Base-by-base conservation (phyloP, 2,888 invertebrate species). In the Phalera bucephala region DNA sequence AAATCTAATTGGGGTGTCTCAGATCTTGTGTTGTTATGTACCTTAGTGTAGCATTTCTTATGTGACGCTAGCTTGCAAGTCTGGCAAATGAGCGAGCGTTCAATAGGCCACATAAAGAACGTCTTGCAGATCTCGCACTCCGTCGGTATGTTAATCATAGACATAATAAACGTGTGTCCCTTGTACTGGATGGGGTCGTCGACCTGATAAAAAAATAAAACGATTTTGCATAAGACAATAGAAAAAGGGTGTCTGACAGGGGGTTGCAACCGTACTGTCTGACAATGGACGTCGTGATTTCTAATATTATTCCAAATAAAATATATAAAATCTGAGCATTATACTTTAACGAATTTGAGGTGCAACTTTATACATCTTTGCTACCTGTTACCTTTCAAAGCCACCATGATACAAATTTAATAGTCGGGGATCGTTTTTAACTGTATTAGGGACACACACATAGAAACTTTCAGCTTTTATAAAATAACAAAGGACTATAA, bases 81-180 rank as follows among this genome's bases (percentile, higher is more conserved):
- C 68, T 93, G 93, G 64, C 93, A 93, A 41, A 93, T 91, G 48
- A 96, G 93, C 31, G 97, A 96, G 37, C 97, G 92, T 78, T 98
- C 98, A 45, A 97, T 95, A 38, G 98, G 97, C 98, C 98, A 98
- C 93, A 98, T 96, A 80, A 98, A 96, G 86, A 97, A 96, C 1
- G 95, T 95, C 66, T 94, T 95, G 86, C 98, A 98, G 47, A 97
- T 95, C 85, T 99, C 98, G 82, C 98, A 99, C 60, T 96, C 97
- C 2, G 98, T 98, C 8, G 97, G 97, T 67, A 98, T 98, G 86
- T 97, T 98, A 64, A 98, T 97, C 82, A 97, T 96, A 31, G 96
- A 96, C 62, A 95, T 85, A 34, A 95, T 92, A 84, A 97, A 98
- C 38, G 94, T 94, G 75, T 98, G 98, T 17, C 95, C 96, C 52